Evolutionary conservation across 2,888 invertebrate genomes (phyloP).

Genomic region (Epirrhoe tristata): DNA sequence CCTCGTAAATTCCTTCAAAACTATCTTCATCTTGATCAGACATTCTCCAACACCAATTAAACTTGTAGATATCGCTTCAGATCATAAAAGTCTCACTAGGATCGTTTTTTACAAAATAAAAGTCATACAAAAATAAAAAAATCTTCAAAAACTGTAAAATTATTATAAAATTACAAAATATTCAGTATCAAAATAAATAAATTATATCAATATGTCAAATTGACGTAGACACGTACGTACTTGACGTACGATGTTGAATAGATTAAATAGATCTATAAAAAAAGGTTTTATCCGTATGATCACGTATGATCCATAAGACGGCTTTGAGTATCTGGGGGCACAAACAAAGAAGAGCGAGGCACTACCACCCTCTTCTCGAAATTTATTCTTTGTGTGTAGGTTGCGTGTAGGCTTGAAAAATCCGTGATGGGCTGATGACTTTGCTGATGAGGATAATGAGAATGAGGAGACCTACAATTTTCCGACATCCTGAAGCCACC

Average conservation of each 20-base stretch:
- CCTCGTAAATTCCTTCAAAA: constrained; percentile 47
- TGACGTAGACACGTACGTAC: background rate
- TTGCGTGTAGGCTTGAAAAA: too few relatives aligned
- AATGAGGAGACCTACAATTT: too few relatives aligned
- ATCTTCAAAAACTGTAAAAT: background rate
- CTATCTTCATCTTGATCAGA: constrained; percentile 48
- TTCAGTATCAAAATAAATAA: background rate
- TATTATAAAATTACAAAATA: background rate
- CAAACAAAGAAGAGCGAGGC: too few relatives aligned
- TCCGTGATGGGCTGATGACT: too few relatives aligned
- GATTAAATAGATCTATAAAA: background rate
- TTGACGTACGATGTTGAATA: background rate
- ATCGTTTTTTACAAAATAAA: constrained; percentile 14
- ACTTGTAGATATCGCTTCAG: background rate
- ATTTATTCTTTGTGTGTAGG: too few relatives aligned
- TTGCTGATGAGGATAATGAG: too few relatives aligned
- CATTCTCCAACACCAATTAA: constrained; percentile 7
- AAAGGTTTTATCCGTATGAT: background rate
- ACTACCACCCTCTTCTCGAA: too few relatives aligned
- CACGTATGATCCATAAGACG: too few relatives aligned
- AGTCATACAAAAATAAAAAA: background rate
- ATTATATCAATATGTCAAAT: background rate
- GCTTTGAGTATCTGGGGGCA: too few relatives aligned
- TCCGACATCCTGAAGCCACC: too few relatives aligned
- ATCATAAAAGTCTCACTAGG: background rate